Conservation (phyloP, 2,113 vertebrate species). For the Poicephalus gulielmi region DNA sequence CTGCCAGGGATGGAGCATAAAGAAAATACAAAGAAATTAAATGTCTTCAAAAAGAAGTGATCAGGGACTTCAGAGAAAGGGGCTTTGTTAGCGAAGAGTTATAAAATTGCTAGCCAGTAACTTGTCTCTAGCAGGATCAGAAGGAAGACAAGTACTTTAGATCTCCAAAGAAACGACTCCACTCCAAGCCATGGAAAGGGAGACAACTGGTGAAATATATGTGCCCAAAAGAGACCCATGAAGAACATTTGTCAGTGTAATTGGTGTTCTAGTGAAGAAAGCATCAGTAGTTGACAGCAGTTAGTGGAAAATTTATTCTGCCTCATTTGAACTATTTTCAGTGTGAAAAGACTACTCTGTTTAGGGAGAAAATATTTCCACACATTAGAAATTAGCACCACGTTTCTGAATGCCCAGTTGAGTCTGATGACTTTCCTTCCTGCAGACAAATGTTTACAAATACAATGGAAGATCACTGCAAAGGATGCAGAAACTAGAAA, state of each 20-base stretch:
- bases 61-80: not conserved
- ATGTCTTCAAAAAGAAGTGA: not conserved
- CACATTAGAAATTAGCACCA: rapidly evolving
- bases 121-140: not conserved
- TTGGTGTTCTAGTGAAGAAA: not conserved
- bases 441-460: not conserved
- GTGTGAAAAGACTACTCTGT: not conserved
- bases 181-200: not conserved
- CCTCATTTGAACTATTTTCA: not conserved
- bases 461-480: not conserved
- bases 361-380: not conserved
- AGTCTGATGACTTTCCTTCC: not conserved
- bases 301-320: not conserved
- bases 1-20: not conserved
- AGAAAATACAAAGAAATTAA: not conserved
- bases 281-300: not conserved
- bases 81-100: not conserved
- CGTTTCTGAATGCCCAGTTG: not conserved
- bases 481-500: not conserved
- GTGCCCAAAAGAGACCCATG: not conserved
- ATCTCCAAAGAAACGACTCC: not conserved
- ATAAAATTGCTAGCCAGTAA: not conserved
- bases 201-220: not conserved
- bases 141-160: not conserved
- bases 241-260: not conserved